Conservation (phyloP, 2,888 invertebrate genomes). For the Bellardia bayeri region DNA sequence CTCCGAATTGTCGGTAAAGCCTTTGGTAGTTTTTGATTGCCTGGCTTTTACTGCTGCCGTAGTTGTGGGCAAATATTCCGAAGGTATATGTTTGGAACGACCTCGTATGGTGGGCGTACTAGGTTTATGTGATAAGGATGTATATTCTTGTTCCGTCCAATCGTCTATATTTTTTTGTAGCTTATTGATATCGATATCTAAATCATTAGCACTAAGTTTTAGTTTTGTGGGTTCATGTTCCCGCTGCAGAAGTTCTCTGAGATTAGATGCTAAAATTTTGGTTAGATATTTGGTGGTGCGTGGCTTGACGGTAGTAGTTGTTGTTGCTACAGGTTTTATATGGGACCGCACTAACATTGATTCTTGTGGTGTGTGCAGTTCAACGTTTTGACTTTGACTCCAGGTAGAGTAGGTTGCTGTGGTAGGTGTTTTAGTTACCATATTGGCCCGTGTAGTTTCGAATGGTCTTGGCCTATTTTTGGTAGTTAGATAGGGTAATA, state of each 20-base stretch:
- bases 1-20: slow-evolving; percentile 75
- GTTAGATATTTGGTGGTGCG: slow-evolving; percentile 82
- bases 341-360: slow-evolving; percentile 83
- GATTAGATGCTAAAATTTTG: slow-evolving; percentile 85
- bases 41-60: slow-evolving; percentile 82
- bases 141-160: slow-evolving; percentile 92
- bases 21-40: slow-evolving; percentile 78
- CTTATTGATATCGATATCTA: slow-evolving; percentile 88
- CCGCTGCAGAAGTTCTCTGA: slow-evolving; percentile 85
- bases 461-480: slow-evolving; percentile 86
- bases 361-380: slow-evolving; percentile 85
- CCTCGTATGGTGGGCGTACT: slow-evolving; percentile 86
- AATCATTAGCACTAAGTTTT: slow-evolving; percentile 73
- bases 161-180: slow-evolving; percentile 93
- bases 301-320: slow-evolving; percentile 76
- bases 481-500: slow-evolving; percentile 90
- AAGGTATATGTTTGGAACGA: slow-evolving; percentile 90
- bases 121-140: slow-evolving; percentile 85
- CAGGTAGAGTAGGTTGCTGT: slow-evolving; percentile 80
- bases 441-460: slow-evolving; percentile 79
- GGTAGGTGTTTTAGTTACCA: slow-evolving; percentile 74
- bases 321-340: slow-evolving; percentile 79
- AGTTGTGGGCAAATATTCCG: slow-evolving; percentile 89
- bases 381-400: slow-evolving; percentile 80
- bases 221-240: slow-evolving; percentile 81